A percentile compares a stretch with the other conserved stretches of the same genome.
Conservation (phyloP, 2,888 invertebrate species). For the Rhaphigaster nebulosa region DNA sequence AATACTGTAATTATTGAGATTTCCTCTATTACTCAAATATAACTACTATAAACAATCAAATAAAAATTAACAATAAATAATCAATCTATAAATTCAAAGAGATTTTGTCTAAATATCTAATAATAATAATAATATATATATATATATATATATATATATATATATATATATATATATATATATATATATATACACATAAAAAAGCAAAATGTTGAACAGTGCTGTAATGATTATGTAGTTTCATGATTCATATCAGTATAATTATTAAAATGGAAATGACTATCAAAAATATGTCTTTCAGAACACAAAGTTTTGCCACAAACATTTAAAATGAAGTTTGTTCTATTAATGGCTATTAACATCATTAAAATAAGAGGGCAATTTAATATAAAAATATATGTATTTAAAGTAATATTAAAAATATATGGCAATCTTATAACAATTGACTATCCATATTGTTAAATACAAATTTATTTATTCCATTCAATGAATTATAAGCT, state of each 20-base stretch:
- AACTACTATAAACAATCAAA: not conserved
- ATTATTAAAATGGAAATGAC: not conserved
- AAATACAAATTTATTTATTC: not conserved
- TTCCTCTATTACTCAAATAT: not conserved
- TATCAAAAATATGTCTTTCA: slow-evolving; percentile 42
- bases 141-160: no score
- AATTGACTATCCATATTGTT: slow-evolving; percentile 24
- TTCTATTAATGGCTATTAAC: not conserved
- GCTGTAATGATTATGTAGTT: not conserved
- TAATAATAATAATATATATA: no score
- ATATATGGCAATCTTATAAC: slow-evolving; percentile 31
- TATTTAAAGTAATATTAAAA: slow-evolving; percentile 31
- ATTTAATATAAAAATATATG: slow-evolving; percentile 46
- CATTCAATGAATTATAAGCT: not conserved
- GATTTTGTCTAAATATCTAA: not conserved
- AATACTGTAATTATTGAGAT: slow-evolving; percentile 4
- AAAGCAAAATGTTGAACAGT: not conserved
- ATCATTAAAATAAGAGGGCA: slow-evolving; percentile 1
- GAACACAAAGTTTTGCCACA: not conserved
- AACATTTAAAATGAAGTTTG: not conserved
- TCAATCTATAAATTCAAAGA: not conserved
- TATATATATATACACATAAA: no score
- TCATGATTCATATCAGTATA: not conserved
- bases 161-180: no score
- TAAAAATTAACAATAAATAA: not conserved